These are phyloP conservation scores for Leptestheria dahalacensis DNA, from an alignment of 1,140 invertebrate genomes.

Conservation along the genomic window DNA sequence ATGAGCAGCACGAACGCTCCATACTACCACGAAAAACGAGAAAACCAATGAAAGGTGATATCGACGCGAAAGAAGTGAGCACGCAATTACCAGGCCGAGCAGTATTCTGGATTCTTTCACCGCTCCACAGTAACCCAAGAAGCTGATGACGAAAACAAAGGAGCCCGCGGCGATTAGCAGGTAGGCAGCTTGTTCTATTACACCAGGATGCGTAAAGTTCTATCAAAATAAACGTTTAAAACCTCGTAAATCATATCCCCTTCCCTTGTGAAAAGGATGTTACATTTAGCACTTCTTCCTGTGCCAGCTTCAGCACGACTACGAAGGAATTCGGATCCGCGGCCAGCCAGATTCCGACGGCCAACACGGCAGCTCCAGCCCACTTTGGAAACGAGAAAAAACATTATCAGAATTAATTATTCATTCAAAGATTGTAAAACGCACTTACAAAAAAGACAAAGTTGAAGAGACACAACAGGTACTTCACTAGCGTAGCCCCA, in stretches of 20 bases:
- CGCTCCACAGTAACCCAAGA: conserved; percentile 73
- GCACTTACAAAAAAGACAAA: conserved; percentile 59
- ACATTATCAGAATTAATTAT: not conserved
- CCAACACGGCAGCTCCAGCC: conserved; percentile 50
- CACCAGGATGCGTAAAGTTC: conserved; percentile 40
- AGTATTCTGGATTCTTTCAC: conserved; percentile 64
- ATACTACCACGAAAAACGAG: conserved; percentile 34
- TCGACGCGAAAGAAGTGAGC: no score
- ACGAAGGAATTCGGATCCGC: conserved; percentile 51
- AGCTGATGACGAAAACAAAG: conserved; percentile 64
- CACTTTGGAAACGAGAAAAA: conserved; percentile 38
- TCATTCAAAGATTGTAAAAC: conserved; percentile 28
- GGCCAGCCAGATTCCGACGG: conserved; percentile 57
- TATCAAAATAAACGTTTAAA: conserved; percentile 23
- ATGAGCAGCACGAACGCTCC: conserved; percentile 53
- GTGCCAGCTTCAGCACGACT: conserved; percentile 40
- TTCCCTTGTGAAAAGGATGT: conserved; percentile 23
- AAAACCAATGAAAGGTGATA: not conserved
- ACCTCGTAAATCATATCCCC: not conserved
- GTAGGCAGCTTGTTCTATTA: conserved; percentile 43
- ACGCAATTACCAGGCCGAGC: conserved; percentile 51
- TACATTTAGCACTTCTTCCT: conserved; percentile 38
- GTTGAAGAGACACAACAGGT: conserved; percentile 57
- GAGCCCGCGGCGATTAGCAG: conserved; percentile 61
- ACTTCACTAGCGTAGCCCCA: conserved; percentile 38